Percentiles rank a stretch among this genome's conserved stretches.
These are phyloP conservation scores for Sicus ferrugineus DNA, from an alignment of 2,888 invertebrate genomes.

Conservation along the genomic window DNA sequence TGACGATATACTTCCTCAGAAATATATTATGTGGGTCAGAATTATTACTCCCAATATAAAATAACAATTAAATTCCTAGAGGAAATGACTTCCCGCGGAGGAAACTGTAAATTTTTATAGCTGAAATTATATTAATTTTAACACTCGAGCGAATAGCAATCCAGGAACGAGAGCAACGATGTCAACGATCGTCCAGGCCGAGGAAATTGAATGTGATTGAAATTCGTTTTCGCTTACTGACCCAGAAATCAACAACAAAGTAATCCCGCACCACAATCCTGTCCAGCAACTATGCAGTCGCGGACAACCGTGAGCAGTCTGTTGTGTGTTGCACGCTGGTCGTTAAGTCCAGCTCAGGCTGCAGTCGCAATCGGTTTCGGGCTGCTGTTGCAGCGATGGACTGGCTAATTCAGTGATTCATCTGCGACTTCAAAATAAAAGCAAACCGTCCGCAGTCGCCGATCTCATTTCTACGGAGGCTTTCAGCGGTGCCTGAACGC, in stretches of 20 bases:
- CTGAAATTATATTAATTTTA: no score
- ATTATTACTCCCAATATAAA: no score
- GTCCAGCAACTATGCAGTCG: not conserved
- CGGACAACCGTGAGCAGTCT: not conserved
- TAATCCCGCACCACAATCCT: no score
- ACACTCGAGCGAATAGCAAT: no score
- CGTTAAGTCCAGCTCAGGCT: no score
- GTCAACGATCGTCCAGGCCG: no score
- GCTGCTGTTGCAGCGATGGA: not conserved
- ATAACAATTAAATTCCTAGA: no score
- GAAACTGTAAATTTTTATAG: no score
- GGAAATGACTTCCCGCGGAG: no score
- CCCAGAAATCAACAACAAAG: conserved; percentile 27
- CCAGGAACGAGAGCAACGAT: no score
- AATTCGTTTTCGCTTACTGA: conserved; percentile 34
- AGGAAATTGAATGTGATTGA: not conserved
- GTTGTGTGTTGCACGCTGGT: not conserved
- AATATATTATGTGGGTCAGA: no score
- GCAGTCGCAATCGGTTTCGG: not conserved
- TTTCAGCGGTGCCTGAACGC: not conserved
- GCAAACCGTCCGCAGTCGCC: not conserved
- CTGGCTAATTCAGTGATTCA: not conserved
- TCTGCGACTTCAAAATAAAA: conserved; percentile 16
- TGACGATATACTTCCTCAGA: no score
- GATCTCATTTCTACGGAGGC: conserved; percentile 9